Evolutionary conservation across 2,888 invertebrate species (phyloP).

Genomic region (Stenodera caucasica): DNA sequence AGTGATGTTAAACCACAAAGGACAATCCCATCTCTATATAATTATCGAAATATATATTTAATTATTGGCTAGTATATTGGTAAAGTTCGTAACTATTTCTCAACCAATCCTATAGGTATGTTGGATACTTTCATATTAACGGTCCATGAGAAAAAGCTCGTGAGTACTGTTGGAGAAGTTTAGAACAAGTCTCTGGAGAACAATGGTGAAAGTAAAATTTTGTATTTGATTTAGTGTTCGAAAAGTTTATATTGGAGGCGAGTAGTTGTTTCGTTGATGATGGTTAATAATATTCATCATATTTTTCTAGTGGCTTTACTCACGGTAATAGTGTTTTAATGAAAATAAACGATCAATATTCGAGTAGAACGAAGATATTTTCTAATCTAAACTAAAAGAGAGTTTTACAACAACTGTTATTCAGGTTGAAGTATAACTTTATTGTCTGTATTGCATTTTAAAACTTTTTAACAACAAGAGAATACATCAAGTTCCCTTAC

Average conservation of each 20-base stretch:
- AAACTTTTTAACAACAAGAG: too few relatives aligned
- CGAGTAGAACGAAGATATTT: not conserved
- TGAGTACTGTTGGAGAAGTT: not conserved
- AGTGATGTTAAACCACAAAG: not conserved
- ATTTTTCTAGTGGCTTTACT: too few relatives aligned
- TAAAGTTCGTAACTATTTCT: not conserved
- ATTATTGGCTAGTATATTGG: not conserved
- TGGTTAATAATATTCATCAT: conserved; percentile 9
- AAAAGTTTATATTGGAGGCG: conserved; percentile 1
- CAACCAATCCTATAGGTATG: too few relatives aligned
- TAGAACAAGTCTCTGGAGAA: conserved; percentile 3
- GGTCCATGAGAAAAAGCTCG: not conserved
- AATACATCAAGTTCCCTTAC: too few relatives aligned
- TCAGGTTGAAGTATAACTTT: not conserved
- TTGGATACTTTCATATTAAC: not conserved
- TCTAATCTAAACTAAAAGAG: not conserved
- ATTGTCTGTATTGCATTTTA: not conserved
- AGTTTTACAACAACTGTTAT: not conserved
- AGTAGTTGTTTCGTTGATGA: not conserved
- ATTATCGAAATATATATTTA: not conserved
- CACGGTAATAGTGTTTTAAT: not conserved
- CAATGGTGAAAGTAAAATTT: conserved; percentile 12
- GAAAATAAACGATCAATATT: not conserved
- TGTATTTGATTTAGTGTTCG: conserved; percentile 14
- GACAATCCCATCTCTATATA: not conserved